A percentile compares a stretch with the other conserved stretches of the same genome.
Evolutionary conservation across 2,888 invertebrate species (phyloP).

Genomic region (Saturnia pavonia): DNA sequence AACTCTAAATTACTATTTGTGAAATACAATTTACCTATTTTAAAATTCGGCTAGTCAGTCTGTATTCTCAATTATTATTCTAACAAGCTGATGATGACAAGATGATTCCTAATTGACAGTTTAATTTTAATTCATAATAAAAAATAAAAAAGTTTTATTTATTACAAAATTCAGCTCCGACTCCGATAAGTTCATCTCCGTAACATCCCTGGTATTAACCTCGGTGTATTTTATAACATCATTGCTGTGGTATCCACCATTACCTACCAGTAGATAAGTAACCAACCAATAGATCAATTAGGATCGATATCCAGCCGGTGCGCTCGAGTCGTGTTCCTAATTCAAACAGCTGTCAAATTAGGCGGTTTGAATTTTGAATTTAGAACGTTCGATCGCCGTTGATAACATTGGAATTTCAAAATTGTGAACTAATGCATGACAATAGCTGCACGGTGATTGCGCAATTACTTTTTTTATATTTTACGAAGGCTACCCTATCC

Average conservation of each 20-base stretch:
- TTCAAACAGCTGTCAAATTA: constrained; percentile 53
- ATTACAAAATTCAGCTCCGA: too few species aligned
- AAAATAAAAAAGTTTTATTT: too few species aligned
- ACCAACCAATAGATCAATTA: constrained; percentile 71
- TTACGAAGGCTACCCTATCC: too few species aligned
- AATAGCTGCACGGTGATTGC: background rate
- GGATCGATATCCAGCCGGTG: constrained; percentile 30
- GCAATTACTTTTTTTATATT: background rate
- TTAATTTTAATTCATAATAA: too few species aligned
- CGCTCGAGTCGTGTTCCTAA: constrained; percentile 40
- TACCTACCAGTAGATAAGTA: constrained; percentile 43
- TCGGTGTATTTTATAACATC: background rate
- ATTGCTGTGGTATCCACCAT: background rate
- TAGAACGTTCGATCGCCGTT: constrained; percentile 23
- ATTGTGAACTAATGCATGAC: background rate
- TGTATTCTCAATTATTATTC: too few species aligned
- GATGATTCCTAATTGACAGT: too few species aligned
- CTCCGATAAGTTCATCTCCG: too few species aligned
- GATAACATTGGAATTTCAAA: constrained; percentile 14
- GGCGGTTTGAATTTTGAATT: constrained; percentile 46
- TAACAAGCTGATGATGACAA: too few species aligned
- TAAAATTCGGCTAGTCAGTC: too few species aligned
- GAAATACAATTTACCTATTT: too few species aligned
- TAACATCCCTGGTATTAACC: background rate
- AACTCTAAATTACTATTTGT: too few species aligned